Conservation (phyloP, 2,113 vertebrate genomes). For the Miniopterus natalensis region DNA sequence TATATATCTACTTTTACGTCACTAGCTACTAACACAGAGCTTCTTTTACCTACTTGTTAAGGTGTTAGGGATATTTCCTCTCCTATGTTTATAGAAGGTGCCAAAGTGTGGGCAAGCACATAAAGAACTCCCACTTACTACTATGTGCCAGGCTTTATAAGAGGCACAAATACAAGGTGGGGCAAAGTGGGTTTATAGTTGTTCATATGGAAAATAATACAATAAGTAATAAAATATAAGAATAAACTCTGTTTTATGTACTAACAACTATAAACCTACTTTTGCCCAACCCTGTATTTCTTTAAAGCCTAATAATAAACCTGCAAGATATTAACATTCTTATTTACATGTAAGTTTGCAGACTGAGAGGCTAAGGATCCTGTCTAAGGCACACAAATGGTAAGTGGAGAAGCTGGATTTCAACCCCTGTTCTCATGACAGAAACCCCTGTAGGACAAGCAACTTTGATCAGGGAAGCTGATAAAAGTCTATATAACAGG, state of each 20-base stretch:
- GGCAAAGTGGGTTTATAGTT: not conserved
- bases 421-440: not conserved
- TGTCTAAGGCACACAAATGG: not conserved
- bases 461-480: slow-evolving; percentile 12
- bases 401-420: not conserved
- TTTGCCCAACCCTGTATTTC: slow-evolving; percentile 15
- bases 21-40: slow-evolving; percentile 30
- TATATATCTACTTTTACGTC: slow-evolving; percentile 9
- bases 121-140: slow-evolving; percentile 42
- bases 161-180: not conserved
- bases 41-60: slow-evolving; percentile 58
- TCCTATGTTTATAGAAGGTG: not conserved
- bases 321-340: slow-evolving; percentile 15
- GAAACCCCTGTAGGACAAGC: not conserved
- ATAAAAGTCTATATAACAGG: not conserved
- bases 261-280: not conserved
- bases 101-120: not conserved
- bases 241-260: not conserved
- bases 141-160: not conserved
- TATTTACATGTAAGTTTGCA: slow-evolving; percentile 25
- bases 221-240: not conserved
- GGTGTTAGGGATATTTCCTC: not conserved
- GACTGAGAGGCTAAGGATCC: not conserved
- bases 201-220: not conserved
- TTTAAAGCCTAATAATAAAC: slow-evolving; percentile 35